A percentile compares a stretch with the other conserved stretches of the same genome.
Evolutionary conservation across 2,113 vertebrate genomes (phyloP).

Genomic region (Amphiprion ocellaris): DNA sequence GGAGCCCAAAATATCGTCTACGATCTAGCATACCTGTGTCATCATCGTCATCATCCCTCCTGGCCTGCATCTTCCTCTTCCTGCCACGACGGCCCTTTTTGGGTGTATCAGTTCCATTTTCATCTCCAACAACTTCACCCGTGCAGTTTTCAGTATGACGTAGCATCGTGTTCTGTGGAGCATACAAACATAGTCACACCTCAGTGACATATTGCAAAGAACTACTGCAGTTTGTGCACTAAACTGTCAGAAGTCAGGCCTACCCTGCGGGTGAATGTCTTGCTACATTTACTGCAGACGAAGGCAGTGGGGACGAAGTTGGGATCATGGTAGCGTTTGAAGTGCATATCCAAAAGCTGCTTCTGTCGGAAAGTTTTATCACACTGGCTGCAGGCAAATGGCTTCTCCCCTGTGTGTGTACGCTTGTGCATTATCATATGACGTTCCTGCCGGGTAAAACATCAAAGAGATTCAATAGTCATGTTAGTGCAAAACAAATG

Average conservation of each 20-base stretch:
- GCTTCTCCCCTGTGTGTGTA: constrained; percentile 98
- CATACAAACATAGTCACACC: neutral
- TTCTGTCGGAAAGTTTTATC: constrained; percentile 99
- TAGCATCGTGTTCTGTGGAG: constrained; percentile 96
- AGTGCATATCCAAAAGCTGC: constrained; percentile 98
- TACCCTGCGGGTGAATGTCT: constrained; percentile 94
- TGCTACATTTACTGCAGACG: constrained; percentile 87
- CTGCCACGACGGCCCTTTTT: constrained; percentile 94
- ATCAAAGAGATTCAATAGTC: neutral
- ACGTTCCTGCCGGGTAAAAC: constrained; percentile 85
- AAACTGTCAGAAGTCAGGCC: neutral
- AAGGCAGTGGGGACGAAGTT: constrained; percentile 96
- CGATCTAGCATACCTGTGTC: constrained; percentile 62
- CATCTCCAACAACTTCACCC: constrained; percentile 90
- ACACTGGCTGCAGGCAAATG: constrained; percentile 96
- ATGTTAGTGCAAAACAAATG: neutral
- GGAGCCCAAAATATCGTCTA: too few species aligned
- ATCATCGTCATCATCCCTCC: constrained; percentile 86
- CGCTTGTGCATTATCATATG: constrained; percentile 99
- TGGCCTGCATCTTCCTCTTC: constrained; percentile 96
- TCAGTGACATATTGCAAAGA: neutral
- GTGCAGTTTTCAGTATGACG: constrained; percentile 94
- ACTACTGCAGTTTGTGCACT: accelerated
- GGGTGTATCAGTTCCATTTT: constrained; percentile 85
- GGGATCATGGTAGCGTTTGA: constrained; percentile 96